These are phyloP conservation scores for Erinaceus europaeus DNA, from an alignment of 2,113 vertebrate species.

Conservation along the genomic window DNA sequence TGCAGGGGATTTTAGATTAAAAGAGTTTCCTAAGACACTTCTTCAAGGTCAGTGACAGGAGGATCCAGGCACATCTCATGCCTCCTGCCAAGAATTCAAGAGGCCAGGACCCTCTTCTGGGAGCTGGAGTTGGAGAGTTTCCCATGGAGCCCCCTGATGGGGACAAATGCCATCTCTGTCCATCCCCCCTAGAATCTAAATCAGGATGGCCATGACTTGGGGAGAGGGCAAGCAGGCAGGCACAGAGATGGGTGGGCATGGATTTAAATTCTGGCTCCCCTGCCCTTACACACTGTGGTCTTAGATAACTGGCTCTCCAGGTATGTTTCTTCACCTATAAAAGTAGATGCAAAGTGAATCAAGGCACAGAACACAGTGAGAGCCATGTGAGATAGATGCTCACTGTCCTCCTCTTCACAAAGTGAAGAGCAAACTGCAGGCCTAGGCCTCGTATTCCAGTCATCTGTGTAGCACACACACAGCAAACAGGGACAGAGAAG, in stretches of 20 bases:
- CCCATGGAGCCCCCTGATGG: conserved; percentile 32
- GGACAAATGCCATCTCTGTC: neutral
- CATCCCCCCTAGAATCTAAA: neutral
- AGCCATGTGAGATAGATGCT: rapidly evolving
- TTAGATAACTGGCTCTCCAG: neutral
- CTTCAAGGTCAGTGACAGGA: conserved; percentile 52
- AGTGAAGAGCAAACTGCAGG: too few relatives aligned
- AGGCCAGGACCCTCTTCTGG: conserved; percentile 54
- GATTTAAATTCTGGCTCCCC: neutral
- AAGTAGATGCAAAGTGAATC: neutral
- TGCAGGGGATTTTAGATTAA: conserved; percentile 16
- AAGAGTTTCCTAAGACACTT: conserved; percentile 51
- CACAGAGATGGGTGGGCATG: rapidly evolving
- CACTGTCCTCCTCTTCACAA: neutral
- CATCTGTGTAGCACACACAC: too few relatives aligned
- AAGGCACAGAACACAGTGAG: rapidly evolving
- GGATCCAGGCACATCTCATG: neutral
- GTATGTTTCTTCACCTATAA: neutral
- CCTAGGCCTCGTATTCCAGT: too few relatives aligned
- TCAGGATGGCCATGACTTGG: neutral
- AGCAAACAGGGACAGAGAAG: neutral
- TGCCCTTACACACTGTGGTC: neutral
- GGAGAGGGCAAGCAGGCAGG: neutral
- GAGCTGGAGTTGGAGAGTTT: conserved; percentile 38
- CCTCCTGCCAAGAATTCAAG: conserved; percentile 60